Evolutionary conservation across 2,113 vertebrate genomes (phyloP), one percentile per base, ranked within the genome.

Genomic region (Gulo gulo): DNA sequence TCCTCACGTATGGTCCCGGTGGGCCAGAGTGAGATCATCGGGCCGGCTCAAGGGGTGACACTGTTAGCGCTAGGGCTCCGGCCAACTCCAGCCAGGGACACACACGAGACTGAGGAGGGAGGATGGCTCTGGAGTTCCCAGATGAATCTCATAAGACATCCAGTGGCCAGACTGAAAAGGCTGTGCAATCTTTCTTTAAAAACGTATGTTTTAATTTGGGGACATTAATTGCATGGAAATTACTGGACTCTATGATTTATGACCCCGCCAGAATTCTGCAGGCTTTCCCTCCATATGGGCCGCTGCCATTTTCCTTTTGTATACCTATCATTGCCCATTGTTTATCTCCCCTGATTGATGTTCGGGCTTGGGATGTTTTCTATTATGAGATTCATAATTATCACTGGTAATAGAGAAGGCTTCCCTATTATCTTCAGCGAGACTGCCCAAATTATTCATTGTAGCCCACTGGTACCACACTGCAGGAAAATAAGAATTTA

Each of bases 381-480:
- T 98, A 98, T 99, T 99, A 99, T 99, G 98, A 98, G 98, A 98
- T 98, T 99, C 99, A 99, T 99, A 99, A 99, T 99, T 99, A 99
- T 98, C 98, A 97, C 98, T 97, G 97, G 99, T 99, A 99, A 99
- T 98, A 99, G 98, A 99, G 99, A 98, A 99, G 98, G 98, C 97
- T 98, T 99, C 98, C 96, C 98, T 98, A 98, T 99, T 99, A 98
- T 98, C 98, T 98, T 99, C 98, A 97, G 97, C 2, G 94, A 98
- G 98, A 98, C 98, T 98, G 98, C 98, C 98, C 98, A 98, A 98
- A 99, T 99, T 99, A 99, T 98, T 99, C 99, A 99, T 81, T 98
- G 98, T 98, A 99, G 98, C 97, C 98, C 98, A 98, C 23, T 98
- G 98, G 98, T 98, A 98, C 89, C 97, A 92, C 97, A 95, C 96